A percentile compares a stretch with the other conserved stretches of the same genome.
Conservation (phyloP, 2,888 invertebrate species). For the Ichneumon xanthorius region DNA sequence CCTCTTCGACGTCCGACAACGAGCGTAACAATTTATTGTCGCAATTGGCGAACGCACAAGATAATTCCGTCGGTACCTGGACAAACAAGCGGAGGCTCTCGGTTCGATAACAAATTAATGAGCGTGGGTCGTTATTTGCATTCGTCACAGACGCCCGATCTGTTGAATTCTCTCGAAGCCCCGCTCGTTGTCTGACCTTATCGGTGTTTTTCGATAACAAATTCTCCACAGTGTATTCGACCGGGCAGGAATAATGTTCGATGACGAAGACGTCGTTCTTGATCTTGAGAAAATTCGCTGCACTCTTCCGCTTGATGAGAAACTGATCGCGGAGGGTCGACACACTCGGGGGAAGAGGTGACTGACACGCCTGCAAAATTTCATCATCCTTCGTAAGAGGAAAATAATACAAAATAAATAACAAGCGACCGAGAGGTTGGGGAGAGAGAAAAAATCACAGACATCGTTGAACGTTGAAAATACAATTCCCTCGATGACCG, state of each 20-base stretch:
- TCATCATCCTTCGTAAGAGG: conserved; percentile 8
- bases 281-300: conserved; percentile 38
- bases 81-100: not conserved
- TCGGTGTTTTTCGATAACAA: conserved; percentile 83
- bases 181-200: conserved; percentile 76
- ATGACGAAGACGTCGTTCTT: conserved; percentile 79
- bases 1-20: conserved; percentile 68
- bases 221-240: conserved; percentile 80
- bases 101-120: conserved; percentile 35
- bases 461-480: conserved; percentile 83
- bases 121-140: not conserved
- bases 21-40: conserved; percentile 76
- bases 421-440: not conserved
- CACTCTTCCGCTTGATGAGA: conserved; percentile 40
- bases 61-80: conserved; percentile 76
- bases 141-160: not conserved
- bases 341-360: conserved; percentile 66
- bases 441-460: conserved; percentile 29
- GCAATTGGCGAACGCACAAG: conserved; percentile 72
- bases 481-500: conserved; percentile 78
- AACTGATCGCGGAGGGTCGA: conserved; percentile 63
- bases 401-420: conserved; percentile 5
- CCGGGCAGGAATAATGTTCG: conserved; percentile 82
- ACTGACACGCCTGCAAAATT: conserved; percentile 72
- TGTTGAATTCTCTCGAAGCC: not conserved